These are phyloP conservation scores for Cyphomyrus discorhynchus DNA, from an alignment of 2,113 vertebrate genomes.

Conservation along the genomic window DNA sequence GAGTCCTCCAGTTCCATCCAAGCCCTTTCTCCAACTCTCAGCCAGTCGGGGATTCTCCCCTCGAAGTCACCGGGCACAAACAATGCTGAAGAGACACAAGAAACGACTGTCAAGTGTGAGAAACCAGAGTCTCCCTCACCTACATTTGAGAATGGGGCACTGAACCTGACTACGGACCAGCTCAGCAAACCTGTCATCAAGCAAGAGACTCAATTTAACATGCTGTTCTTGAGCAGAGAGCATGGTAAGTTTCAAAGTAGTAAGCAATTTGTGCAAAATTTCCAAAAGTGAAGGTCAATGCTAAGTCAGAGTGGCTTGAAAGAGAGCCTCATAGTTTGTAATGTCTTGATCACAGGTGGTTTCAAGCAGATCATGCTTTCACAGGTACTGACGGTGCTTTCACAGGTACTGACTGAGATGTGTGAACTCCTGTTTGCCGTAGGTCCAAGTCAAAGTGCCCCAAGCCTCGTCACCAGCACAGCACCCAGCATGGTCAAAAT, in stretches of 20 bases:
- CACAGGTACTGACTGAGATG: conserved; percentile 43
- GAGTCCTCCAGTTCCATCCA: conserved; percentile 72
- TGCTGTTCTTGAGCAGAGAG: conserved; percentile 83
- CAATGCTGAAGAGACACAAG: conserved; percentile 61
- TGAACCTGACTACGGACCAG: conserved; percentile 71
- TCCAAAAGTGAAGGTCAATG: conserved; percentile 66
- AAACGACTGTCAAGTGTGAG: conserved; percentile 79
- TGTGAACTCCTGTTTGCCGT: conserved; percentile 66
- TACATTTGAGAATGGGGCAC: conserved; percentile 60
- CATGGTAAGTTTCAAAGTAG: conserved; percentile 77
- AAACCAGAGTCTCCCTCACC: conserved; percentile 67
- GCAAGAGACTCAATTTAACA: conserved; percentile 76
- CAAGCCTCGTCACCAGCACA: conserved; percentile 64
- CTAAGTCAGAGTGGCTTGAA: conserved; percentile 74
- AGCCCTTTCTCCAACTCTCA: conserved; percentile 65
- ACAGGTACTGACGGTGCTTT: conserved; percentile 44
- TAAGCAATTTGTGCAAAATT: conserved; percentile 68
- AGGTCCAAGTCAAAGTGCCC: conserved; percentile 73
- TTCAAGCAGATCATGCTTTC: conserved; percentile 98
- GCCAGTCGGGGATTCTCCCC: conserved; percentile 55
- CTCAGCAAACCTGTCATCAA: conserved; percentile 66
- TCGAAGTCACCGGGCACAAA: conserved; percentile 64
- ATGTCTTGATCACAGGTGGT: conserved; percentile 96
- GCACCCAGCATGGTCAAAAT: conserved; percentile 71
- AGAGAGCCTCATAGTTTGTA: conserved; percentile 85